These are phyloP conservation scores for Drosophila nikananu DNA, from an alignment of 1,140 invertebrate genomes.

Conservation along the genomic window DNA sequence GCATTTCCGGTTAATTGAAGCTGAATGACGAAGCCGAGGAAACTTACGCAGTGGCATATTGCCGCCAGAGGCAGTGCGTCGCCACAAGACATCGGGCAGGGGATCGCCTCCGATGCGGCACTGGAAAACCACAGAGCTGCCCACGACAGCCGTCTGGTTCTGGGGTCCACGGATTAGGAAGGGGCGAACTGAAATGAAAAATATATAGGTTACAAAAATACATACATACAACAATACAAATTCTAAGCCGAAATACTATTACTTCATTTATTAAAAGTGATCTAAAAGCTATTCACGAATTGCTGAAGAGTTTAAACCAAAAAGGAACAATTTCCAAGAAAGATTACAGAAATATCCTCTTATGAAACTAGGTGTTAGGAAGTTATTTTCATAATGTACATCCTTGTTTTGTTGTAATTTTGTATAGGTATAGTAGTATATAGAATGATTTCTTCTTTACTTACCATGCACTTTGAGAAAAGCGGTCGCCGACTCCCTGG, in stretches of 20 bases:
- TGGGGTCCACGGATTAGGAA: conserved; percentile 92
- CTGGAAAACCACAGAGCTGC: conserved; percentile 91
- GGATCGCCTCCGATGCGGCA: conserved; percentile 92
- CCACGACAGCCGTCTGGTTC: conserved; percentile 90
- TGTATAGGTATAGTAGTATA: background rate
- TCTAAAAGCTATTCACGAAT: too few relatives aligned
- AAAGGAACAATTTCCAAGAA: background rate
- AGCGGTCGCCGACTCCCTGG: conserved; percentile 90
- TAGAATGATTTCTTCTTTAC: conserved; percentile 53
- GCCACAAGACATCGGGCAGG: conserved; percentile 91
- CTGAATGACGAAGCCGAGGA: conserved; percentile 26
- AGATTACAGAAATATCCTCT: background rate
- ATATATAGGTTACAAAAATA: background rate
- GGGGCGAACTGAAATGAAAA: conserved; percentile 90
- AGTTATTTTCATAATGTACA: too few relatives aligned
- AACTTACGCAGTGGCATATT: conserved; percentile 89
- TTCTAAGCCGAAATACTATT: too few relatives aligned
- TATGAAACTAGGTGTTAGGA: too few relatives aligned
- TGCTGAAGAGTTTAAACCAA: too few relatives aligned
- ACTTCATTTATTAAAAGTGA: too few relatives aligned
- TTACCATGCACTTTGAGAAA: conserved; percentile 93
- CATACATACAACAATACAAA: background rate
- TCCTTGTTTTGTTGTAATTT: too few relatives aligned
- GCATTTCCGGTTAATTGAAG: conserved; percentile 78
- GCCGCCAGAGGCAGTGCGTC: conserved; percentile 89